Evolutionary conservation across 2,888 invertebrate genomes (phyloP), one percentile per base, ranked within the genome.

Genomic region (Tachina lurida): DNA sequence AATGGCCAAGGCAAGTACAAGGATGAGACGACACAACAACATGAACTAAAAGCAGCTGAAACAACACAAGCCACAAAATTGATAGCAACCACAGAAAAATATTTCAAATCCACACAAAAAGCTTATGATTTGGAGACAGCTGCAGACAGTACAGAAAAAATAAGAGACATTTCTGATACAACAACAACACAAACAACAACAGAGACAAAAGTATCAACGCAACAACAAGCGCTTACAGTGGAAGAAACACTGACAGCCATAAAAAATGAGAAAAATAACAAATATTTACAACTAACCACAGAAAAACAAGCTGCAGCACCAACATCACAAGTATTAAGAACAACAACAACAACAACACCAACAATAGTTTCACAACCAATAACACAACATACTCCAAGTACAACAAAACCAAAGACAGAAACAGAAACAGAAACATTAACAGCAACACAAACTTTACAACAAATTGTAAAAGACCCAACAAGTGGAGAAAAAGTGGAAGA

Each of bases 171-270:
- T 41, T 47, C 8, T 73, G 75, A 68, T 65, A 45, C 43, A 17
- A 65, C 74, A 70, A 84, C 79, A 60, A 70, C 87, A 70, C 58
- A 81, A 74, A 60, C 60, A 60, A 63, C 84, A 82, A 79, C 80
- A 63, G 76, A 86, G 13, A 71, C 68, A 83, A 60, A 22, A 71
- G 22, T 15, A 73, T 3, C 68, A 80, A 47, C 47, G 62, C 31
- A 76, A 13, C 67, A 80, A 22, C 39, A 70, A 70, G 19, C 17
- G 47, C 43, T 17, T 68, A 49, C 63, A 68, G 62, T n/a, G n/a
- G 39, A 74, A 52, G 63, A 74, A 71, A 60, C 67, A 41, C 19
- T 56, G 15, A 43, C 49, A 47, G 58, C 54, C 74, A 80, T 70
- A 54, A 71, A 73, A 71, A 68, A 43, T 43, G 22, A 62, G 31